Percentiles rank a stretch among this genome's conserved stretches.
phyloP scores from a whole-genome alignment of 2,888 invertebrate species.

The Melanostoma mellinum region DNA sequence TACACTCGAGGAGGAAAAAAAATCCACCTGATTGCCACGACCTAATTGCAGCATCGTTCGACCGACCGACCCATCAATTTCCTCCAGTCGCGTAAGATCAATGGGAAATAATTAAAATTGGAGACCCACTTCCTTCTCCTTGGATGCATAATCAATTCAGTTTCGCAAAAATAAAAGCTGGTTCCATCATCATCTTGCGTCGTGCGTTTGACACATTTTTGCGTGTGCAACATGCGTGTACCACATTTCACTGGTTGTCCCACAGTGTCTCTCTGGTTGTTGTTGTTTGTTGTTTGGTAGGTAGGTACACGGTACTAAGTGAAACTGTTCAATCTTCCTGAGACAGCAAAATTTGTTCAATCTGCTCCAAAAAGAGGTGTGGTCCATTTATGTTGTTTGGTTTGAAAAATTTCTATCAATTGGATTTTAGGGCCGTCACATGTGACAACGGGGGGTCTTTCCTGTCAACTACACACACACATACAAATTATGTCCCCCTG shows the following conservation, averaged over 20 bases:
- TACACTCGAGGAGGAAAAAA: background rate
- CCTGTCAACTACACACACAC: constrained; percentile 6
- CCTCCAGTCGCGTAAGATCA: constrained; percentile 56
- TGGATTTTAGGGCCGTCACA: constrained; percentile 20
- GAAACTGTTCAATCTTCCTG: constrained; percentile 64
- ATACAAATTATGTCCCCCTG: background rate
- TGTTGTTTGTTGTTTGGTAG: no score
- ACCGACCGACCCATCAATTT: constrained; percentile 64
- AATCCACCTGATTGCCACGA: constrained; percentile 61
- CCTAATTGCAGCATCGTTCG: constrained; percentile 55
- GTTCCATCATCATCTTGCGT: constrained; percentile 41
- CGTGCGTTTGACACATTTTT: constrained; percentile 59
- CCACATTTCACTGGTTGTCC: constrained; percentile 46
- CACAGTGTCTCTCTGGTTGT: background rate
- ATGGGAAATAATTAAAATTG: constrained; percentile 64
- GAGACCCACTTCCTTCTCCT: constrained; percentile 58
- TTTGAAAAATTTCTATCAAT: constrained; percentile 21
- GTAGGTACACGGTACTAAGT: constrained; percentile 20
- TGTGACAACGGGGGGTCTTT: constrained; percentile 32
- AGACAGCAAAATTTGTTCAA: constrained; percentile 48
- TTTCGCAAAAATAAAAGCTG: constrained; percentile 38
- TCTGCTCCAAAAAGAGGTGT: constrained; percentile 53
- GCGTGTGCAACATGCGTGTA: constrained; percentile 66
- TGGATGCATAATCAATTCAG: constrained; percentile 60
- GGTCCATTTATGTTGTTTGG: constrained; percentile 4